Percentiles rank a stretch among this genome's conserved stretches.
Conservation (phyloP, 2,888 invertebrate species). For the Napeogenes sylphis region DNA sequence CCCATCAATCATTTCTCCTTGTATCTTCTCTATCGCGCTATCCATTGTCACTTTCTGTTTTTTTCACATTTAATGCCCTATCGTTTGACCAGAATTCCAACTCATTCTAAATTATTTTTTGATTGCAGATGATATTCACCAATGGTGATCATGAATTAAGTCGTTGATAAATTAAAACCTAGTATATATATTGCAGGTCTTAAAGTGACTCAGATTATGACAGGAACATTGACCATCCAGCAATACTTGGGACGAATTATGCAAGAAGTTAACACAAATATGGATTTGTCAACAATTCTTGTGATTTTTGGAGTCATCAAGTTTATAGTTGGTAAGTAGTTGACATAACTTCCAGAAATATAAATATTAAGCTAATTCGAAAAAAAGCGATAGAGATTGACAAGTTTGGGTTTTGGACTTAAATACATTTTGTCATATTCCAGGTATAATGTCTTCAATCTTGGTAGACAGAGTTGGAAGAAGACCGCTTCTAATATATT, state of each 20-base stretch:
- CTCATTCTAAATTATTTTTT: too few species aligned
- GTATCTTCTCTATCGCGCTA: too few species aligned
- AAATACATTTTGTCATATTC: conserved; percentile 33
- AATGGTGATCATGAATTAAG: too few species aligned
- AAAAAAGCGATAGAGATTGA: background rate
- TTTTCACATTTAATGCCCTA: too few species aligned
- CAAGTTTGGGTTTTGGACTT: background rate
- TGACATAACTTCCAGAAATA: too few species aligned
- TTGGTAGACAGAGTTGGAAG: conserved; percentile 63
- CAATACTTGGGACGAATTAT: conserved; percentile 61
- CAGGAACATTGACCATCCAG: conserved; percentile 52
- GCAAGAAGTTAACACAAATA: conserved; percentile 47
- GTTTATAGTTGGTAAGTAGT: conserved; percentile 52
- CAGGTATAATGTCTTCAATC: conserved; percentile 56
- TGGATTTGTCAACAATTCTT: conserved; percentile 47
- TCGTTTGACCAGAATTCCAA: too few species aligned
- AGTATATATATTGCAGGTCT: conserved; percentile 44
- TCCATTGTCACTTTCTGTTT: too few species aligned
- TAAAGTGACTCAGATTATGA: conserved; percentile 54
- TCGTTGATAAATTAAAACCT: too few species aligned
- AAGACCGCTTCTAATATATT: conserved; percentile 62
- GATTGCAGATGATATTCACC: too few species aligned
- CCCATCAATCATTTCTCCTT: too few species aligned
- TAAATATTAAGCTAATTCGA: too few species aligned
- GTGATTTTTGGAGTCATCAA: conserved; percentile 55